These are phyloP conservation scores for Rhyacophila brunnea DNA, from an alignment of 1,140 invertebrate genomes.

Conservation along the genomic window DNA sequence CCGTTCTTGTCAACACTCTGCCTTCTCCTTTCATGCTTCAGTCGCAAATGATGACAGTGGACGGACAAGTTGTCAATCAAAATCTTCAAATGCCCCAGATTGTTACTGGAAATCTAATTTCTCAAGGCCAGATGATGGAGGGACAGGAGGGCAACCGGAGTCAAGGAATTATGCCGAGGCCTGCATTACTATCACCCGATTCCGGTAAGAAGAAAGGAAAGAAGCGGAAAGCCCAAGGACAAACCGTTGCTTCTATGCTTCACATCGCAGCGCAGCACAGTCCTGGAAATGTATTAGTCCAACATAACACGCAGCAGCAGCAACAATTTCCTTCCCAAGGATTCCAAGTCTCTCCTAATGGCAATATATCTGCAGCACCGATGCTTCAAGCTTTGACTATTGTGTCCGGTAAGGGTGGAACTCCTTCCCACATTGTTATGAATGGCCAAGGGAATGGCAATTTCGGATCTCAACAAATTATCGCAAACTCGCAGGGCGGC, in stretches of 20 bases:
- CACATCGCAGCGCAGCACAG: constrained; percentile 67
- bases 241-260: constrained; percentile 73
- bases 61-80: constrained; percentile 67
- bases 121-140: constrained; percentile 55
- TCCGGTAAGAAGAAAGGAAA: constrained; percentile 69
- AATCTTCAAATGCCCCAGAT: constrained; percentile 67
- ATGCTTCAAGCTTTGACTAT: constrained; percentile 75
- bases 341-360: constrained; percentile 64
- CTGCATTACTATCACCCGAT: constrained; percentile 67
- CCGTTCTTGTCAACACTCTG: constrained; percentile 78
- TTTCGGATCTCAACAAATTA: constrained; percentile 67
- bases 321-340: constrained; percentile 63
- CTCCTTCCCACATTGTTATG: constrained; percentile 69
- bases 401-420: constrained; percentile 71
- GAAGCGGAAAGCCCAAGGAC: constrained; percentile 68
- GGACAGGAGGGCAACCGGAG: constrained; percentile 47
- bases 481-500: constrained; percentile 66
- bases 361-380: constrained; percentile 58
- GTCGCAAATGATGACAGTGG: constrained; percentile 68
- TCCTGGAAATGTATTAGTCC: constrained; percentile 48
- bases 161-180: constrained; percentile 54
- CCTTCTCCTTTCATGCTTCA: constrained; percentile 78
- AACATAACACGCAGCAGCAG: constrained; percentile 51
- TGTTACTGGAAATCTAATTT: constrained; percentile 64
- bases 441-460: constrained; percentile 64